Conservation (phyloP, 2,888 invertebrate species). For the Hipparchia semele region DNA sequence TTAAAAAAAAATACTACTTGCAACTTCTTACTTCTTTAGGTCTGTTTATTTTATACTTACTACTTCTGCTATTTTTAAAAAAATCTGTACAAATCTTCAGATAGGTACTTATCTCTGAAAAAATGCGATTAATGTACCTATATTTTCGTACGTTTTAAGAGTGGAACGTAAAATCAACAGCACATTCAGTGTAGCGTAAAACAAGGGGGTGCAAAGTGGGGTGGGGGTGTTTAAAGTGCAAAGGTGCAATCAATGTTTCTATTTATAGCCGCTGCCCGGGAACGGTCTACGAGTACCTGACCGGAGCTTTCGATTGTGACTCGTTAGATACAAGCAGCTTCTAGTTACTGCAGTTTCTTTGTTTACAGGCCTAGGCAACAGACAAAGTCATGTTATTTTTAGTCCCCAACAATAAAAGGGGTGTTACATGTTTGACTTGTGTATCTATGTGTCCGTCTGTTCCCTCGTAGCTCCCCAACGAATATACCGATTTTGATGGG, state of each 20-base stretch:
- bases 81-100: too few relatives aligned
- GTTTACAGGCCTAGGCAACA: neutral
- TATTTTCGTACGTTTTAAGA: neutral
- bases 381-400: neutral
- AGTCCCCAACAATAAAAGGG: too few relatives aligned
- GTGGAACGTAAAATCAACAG: constrained; percentile 19
- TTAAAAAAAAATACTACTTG: too few relatives aligned
- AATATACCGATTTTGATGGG: too few relatives aligned
- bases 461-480: too few relatives aligned
- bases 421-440: too few relatives aligned
- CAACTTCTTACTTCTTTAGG: too few relatives aligned
- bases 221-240: constrained; percentile 55
- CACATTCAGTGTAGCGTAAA: constrained; percentile 21
- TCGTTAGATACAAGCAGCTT: constrained; percentile 5
- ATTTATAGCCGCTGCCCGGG: constrained; percentile 60
- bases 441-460: too few relatives aligned
- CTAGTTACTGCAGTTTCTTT: constrained; percentile 8
- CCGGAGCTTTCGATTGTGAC: constrained; percentile 25
- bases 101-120: too few relatives aligned
- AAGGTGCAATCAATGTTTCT: constrained; percentile 61
- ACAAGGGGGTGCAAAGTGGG: constrained; percentile 26
- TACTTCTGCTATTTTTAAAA: too few relatives aligned
- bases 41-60: too few relatives aligned
- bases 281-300: constrained; percentile 28
- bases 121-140: neutral